Evolutionary conservation across 2,888 invertebrate genomes (phyloP).

Genomic region (Phaonia tiefii): DNA sequence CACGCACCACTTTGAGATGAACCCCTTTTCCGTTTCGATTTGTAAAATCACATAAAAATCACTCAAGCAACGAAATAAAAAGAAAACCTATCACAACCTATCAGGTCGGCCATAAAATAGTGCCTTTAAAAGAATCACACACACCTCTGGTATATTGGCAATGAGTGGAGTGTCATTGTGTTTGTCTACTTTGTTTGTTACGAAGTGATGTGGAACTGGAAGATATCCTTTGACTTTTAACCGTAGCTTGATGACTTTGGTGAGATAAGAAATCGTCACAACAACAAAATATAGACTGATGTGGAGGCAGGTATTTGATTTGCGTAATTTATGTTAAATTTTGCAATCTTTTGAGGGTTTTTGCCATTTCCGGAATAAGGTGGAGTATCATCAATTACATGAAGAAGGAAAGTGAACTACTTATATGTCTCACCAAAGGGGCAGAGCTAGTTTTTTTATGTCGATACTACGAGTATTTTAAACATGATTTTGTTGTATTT

Average conservation of each 20-base stretch:
- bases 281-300: not conserved
- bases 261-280: constrained; percentile 2
- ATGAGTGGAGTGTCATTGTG: not conserved
- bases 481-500: constrained; percentile 1
- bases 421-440: no score
- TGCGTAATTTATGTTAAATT: constrained; percentile 12
- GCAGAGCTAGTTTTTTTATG: no score
- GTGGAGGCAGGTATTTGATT: constrained; percentile 2
- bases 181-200: not conserved
- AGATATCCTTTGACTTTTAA: not conserved
- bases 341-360: constrained; percentile 2
- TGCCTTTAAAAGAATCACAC: constrained; percentile 19
- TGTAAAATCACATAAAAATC: constrained; percentile 29
- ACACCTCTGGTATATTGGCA: constrained; percentile 39
- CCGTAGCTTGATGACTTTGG: constrained; percentile 16
- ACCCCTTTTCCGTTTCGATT: not conserved
- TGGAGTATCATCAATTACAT: not conserved
- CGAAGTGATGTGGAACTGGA: not conserved
- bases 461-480: no score
- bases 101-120: constrained; percentile 23
- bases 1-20: constrained; percentile 15
- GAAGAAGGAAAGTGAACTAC: not conserved
- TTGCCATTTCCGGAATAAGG: not conserved
- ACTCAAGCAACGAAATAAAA: constrained; percentile 27
- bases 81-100: constrained; percentile 9